Conservation (phyloP, 2,888 invertebrate genomes). For the Ptychoptera contaminata region DNA sequence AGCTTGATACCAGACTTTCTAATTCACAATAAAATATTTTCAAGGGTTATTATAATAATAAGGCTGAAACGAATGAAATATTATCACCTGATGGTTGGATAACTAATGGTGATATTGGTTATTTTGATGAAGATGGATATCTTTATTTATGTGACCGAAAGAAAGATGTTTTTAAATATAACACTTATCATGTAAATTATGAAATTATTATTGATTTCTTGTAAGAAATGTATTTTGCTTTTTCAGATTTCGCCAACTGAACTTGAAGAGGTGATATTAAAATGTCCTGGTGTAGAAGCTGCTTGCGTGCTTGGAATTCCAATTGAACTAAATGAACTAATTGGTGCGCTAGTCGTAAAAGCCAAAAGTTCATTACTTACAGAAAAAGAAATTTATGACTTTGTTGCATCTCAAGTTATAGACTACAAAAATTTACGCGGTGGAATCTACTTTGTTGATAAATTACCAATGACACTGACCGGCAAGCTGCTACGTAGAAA, state of each 20-base stretch:
- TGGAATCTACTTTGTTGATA: constrained; percentile 20
- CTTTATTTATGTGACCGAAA: constrained; percentile 20
- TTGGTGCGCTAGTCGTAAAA: constrained; percentile 6
- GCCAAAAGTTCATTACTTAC: constrained; percentile 7
- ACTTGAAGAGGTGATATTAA: constrained; percentile 20
- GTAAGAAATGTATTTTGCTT: constrained; percentile 1
- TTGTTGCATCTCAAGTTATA: constrained; percentile 16
- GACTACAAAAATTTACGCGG: constrained; percentile 21
- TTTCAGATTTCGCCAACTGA: constrained; percentile 22
- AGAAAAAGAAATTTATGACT: constrained; percentile 7
- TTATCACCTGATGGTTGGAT: constrained; percentile 25
- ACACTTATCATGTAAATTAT: constrained; percentile 5
- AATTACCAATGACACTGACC: constrained; percentile 23
- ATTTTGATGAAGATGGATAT: constrained; percentile 24
- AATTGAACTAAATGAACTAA: too few relatives aligned
- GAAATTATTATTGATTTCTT: too few relatives aligned
- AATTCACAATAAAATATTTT: too few relatives aligned
- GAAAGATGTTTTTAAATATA: constrained; percentile 23
- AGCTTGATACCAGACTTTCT: too few relatives aligned
- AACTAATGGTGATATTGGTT: constrained; percentile 27
- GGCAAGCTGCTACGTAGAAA: constrained; percentile 13
- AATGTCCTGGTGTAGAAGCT: too few relatives aligned
- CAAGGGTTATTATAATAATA: too few relatives aligned
- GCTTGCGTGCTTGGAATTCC: too few relatives aligned
- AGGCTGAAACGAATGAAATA: constrained; percentile 17